phyloP scores from a whole-genome alignment of 2,113 vertebrate species.

The Pomatostomus ruficeps region DNA sequence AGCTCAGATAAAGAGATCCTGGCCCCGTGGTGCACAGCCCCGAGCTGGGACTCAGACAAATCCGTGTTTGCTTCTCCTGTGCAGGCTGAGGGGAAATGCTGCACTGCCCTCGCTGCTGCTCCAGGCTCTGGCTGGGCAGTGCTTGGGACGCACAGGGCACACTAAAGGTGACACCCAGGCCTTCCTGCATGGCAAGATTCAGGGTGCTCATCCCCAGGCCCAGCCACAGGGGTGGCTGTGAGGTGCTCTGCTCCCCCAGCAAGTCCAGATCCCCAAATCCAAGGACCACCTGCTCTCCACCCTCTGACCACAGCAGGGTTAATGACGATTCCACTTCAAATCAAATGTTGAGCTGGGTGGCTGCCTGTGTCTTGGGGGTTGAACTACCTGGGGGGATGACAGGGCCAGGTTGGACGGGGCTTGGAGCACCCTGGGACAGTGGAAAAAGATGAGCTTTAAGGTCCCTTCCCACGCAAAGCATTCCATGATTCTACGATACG shows the following conservation, averaged over 20 bases:
- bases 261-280: neutral
- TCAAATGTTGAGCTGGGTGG: neutral
- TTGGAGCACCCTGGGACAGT: neutral
- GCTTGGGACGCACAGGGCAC: neutral
- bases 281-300: neutral
- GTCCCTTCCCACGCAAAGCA: neutral
- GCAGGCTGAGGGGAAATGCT: neutral
- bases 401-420: neutral
- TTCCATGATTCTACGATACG: neutral
- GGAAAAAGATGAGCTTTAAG: neutral
- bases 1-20: neutral
- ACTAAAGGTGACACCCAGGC: neutral
- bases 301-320: neutral
- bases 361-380: neutral
- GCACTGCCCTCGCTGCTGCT: neutral
- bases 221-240: neutral
- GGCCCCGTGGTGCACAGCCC: neutral
- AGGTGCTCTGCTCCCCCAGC: neutral
- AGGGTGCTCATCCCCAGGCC: neutral
- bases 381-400: neutral
- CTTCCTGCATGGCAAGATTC: neutral
- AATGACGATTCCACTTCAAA: neutral
- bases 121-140: fast-evolving
- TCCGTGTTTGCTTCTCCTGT: neutral
- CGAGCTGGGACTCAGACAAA: neutral